Base-by-base conservation (phyloP, 1,140 invertebrate genomes). In the Drosophila nasuta region DNA sequence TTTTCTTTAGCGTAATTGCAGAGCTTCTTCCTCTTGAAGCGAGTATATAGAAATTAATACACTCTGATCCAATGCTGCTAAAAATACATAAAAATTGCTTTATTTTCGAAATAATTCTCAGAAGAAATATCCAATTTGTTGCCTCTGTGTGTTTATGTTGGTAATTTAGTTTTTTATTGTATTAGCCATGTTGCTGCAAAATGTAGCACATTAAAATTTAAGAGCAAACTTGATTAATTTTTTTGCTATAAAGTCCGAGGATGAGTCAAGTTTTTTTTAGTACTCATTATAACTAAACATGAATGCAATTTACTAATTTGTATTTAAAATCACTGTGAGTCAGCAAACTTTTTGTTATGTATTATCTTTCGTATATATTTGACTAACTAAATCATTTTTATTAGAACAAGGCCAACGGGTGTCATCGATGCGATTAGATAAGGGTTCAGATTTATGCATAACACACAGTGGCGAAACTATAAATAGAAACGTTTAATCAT, bases 1-100 rank as follows among this genome's bases (percentile, higher is more conserved):
- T 57, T 69, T 48, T 51, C 41, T 41, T 28, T 6, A 6, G 57
- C 52, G 51, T 74, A 74, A 69, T 74, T 74, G 65, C 71, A 74
- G 20, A 25, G 41, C 3, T 43, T 3, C 57, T 60, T 35, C 20
- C 35, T 43, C 48, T n/a, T 51, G 10, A 28, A 3, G 10, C 63
- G 35, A 51, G 4, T 35, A 35, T 15, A 54, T 35, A 54, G 20
- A 25, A 15, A 1, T 54, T 15, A 15, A 30, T 63, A 48, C 8
- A 38, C 11, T 4, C 28, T 8, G 30, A 54, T 54, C 51, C 28
- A 35, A 15, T 54, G 30, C 28, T 13, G 33, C 2, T 35, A 54
- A 54, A 54, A 54, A 15, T n/a, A 38, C 46, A 51, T 51, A 63
- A 51, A 63, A 51, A 6, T 33, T 20, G 13, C 35, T 20, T 56